Percentiles rank a stretch among this genome's conserved stretches.
Evolutionary conservation across 2,113 vertebrate genomes (phyloP).

Genomic region (Orycteropus afer): DNA sequence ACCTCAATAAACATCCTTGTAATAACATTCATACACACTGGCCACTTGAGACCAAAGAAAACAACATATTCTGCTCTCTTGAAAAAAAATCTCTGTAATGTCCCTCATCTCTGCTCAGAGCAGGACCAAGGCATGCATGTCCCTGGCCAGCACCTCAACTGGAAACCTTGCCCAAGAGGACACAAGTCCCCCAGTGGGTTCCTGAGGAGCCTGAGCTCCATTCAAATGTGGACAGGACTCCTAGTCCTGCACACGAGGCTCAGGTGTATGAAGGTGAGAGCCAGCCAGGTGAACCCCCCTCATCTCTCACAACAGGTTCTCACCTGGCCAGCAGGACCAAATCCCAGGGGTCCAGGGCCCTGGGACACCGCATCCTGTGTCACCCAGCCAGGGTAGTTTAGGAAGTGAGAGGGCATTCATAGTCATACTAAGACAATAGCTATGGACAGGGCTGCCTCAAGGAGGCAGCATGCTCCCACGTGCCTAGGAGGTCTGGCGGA

Average conservation of each 20-base stretch:
- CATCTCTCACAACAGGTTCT: background rate
- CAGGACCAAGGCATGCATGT: rapidly evolving
- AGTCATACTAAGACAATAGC: rapidly evolving
- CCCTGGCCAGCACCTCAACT: rapidly evolving
- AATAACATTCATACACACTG: background rate
- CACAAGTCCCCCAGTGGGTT: rapidly evolving
- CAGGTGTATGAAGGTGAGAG: rapidly evolving
- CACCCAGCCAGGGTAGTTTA: rapidly evolving
- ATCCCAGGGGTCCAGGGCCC: background rate
- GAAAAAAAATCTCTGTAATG: background rate
- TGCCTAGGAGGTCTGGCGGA: background rate
- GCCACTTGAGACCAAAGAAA: background rate
- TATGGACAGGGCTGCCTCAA: rapidly evolving
- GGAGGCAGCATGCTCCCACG: background rate
- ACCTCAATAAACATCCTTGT: background rate
- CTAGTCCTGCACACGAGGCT: background rate
- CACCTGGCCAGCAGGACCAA: rapidly evolving
- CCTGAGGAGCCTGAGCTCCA: background rate
- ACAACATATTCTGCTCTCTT: background rate
- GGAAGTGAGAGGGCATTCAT: background rate
- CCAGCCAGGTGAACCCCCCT: rapidly evolving
- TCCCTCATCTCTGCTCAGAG: background rate
- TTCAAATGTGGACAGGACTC: rapidly evolving
- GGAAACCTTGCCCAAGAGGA: background rate
- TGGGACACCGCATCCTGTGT: rapidly evolving